Evolutionary conservation across 2,797 vertebrate species (phyloP).

Genomic region (Crax fasciolata): DNA sequence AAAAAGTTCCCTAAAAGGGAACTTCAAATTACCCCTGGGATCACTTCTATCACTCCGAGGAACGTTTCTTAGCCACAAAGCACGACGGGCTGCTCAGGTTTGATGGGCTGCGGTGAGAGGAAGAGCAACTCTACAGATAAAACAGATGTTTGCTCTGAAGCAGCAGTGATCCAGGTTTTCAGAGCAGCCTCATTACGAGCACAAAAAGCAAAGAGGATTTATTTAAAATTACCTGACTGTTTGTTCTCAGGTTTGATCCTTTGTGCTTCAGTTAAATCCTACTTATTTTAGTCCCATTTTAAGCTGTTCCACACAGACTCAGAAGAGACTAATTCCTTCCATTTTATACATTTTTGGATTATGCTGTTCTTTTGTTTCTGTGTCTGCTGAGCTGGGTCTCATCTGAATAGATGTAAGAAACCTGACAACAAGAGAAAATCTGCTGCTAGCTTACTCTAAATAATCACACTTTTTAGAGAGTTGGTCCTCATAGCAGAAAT

Average conservation of each 20-base stretch:
- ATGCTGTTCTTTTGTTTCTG: conserved; percentile 20
- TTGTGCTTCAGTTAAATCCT: conserved; percentile 30
- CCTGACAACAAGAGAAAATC: background rate
- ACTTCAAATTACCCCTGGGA: background rate
- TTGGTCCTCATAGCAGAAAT: background rate
- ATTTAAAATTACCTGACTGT: conserved; percentile 46
- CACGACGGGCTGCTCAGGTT: background rate
- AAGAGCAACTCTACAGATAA: background rate
- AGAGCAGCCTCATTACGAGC: background rate
- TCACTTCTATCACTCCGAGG: background rate
- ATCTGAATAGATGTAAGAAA: background rate
- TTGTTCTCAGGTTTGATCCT: conserved; percentile 37
- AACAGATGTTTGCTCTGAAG: background rate
- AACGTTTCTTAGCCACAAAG: background rate
- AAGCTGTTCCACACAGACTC: background rate
- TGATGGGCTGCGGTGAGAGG: background rate
- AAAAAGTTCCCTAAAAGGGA: background rate
- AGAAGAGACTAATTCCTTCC: background rate
- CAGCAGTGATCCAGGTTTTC: background rate
- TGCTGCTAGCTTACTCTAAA: background rate
- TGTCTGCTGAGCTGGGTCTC: background rate
- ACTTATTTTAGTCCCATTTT: conserved; percentile 20
- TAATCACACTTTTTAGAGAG: background rate
- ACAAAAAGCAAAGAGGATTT: conserved; percentile 31
- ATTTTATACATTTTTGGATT: conserved; percentile 8